Conservation (phyloP, 2,888 invertebrate genomes). For the Lepidochrysops patricia region DNA sequence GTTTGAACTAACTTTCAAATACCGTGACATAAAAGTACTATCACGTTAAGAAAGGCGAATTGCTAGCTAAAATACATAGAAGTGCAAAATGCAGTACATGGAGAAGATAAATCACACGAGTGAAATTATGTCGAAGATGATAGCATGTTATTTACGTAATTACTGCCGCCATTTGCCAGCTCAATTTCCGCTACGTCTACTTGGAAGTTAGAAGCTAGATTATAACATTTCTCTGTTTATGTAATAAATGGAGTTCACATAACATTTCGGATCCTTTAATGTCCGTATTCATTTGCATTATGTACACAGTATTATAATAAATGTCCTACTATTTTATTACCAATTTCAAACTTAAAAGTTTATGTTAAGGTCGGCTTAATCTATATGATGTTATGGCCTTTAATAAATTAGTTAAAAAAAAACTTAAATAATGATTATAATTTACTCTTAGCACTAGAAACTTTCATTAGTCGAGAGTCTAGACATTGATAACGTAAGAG, state of each 20-base stretch:
- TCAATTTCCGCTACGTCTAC: background rate
- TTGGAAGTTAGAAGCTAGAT: background rate
- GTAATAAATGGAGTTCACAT: background rate
- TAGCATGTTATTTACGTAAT: background rate
- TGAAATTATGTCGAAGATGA: background rate
- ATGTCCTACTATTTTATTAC: too few species aligned
- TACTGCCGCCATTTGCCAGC: background rate
- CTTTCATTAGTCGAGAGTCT: background rate
- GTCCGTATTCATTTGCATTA: background rate
- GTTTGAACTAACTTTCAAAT: too few species aligned
- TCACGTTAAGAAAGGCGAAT: background rate
- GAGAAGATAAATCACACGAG: background rate
- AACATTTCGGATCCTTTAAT: background rate
- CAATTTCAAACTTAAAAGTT: too few species aligned
- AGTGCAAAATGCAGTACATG: background rate
- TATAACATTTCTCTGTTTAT: background rate
- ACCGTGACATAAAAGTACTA: too few species aligned
- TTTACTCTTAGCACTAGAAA: too few species aligned
- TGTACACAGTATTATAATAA: too few species aligned
- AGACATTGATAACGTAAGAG: background rate
- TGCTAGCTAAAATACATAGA: background rate
- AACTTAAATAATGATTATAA: background rate
- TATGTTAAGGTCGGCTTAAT: too few species aligned
- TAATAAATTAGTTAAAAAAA: too few species aligned
- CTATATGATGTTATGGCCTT: too few species aligned